These are phyloP conservation scores for Beroe forskalii DNA, from an alignment of 37 sponge, comb jelly and placozoan genomes.

Conservation along the genomic window DNA sequence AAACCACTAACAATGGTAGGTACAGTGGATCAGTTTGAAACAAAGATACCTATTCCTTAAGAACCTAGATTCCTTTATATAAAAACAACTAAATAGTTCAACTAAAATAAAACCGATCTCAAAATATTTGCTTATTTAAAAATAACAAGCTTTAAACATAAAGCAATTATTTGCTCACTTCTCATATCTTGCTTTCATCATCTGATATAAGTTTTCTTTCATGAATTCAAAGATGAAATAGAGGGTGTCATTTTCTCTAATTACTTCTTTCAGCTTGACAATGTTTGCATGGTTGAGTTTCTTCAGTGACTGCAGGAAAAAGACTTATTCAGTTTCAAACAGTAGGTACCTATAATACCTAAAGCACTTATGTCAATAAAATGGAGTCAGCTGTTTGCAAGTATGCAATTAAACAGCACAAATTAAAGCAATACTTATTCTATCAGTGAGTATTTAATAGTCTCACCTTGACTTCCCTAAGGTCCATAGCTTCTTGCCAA, in stretches of 20 bases:
- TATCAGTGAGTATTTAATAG: no score
- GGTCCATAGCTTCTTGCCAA: slow-evolving; percentile 91
- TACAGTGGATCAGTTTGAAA: no score
- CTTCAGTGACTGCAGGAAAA: slow-evolving; percentile 75
- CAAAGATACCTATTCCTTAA: no score
- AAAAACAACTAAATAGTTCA: no score
- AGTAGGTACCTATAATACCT: background rate
- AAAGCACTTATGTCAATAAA: background rate
- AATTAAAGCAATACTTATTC: background rate
- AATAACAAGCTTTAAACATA: no score
- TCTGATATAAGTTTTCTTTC: slow-evolving; percentile 88
- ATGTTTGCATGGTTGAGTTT: slow-evolving; percentile 93
- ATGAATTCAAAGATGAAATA: slow-evolving; percentile 98
- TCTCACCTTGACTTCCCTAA: slow-evolving; percentile 93
- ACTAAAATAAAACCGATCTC: no score
- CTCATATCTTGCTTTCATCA: slow-evolving; percentile 83
- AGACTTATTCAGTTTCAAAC: background rate
- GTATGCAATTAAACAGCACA: background rate
- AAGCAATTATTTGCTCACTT: no score
- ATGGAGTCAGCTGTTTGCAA: background rate
- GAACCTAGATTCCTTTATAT: no score
- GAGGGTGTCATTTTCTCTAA: slow-evolving; percentile 86
- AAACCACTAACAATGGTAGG: no score
- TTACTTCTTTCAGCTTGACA: slow-evolving; percentile 83
- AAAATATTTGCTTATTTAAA: no score